Percentiles rank a stretch among this genome's conserved stretches.
These are phyloP conservation scores for Mythimna lalbum DNA, from an alignment of 2,888 invertebrate genomes.

Conservation along the genomic window DNA sequence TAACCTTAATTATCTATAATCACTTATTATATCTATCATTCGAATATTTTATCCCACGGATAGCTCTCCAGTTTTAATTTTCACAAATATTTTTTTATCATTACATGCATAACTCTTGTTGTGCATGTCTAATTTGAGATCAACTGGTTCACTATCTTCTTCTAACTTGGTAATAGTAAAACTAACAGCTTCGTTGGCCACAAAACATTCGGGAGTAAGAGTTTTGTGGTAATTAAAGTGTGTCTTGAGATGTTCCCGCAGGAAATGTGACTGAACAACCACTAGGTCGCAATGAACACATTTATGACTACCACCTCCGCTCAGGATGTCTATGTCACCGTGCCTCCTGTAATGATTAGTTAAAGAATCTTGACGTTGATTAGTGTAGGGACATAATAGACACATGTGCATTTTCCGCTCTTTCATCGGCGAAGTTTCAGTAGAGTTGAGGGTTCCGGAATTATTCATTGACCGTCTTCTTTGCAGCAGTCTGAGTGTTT, in stretches of 20 bases:
- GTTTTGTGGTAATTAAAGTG: conserved; percentile 93
- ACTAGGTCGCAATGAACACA: conserved; percentile 96
- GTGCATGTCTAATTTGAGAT: conserved; percentile 83
- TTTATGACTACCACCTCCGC: conserved; percentile 91
- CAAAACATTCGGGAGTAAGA: conserved; percentile 91
- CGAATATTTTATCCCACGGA: conserved; percentile 71
- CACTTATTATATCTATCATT: conserved; percentile 38
- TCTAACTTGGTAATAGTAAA: conserved; percentile 89
- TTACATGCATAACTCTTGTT: conserved; percentile 72
- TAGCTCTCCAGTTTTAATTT: conserved; percentile 85
- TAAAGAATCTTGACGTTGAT: conserved; percentile 93
- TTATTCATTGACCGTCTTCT: conserved; percentile 86
- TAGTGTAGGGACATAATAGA: conserved; percentile 95
- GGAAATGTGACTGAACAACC: conserved; percentile 93
- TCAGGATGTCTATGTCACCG: conserved; percentile 89
- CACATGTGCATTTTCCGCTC: conserved; percentile 93
- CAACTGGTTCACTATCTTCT: conserved; percentile 77
- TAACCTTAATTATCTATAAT: conserved; percentile 36
- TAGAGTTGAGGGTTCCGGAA: conserved; percentile 74
- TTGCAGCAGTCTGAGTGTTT: conserved; percentile 91
- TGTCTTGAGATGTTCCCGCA: conserved; percentile 95
- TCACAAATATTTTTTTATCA: conserved; percentile 84
- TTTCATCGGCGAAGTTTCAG: conserved; percentile 87
- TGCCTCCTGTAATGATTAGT: conserved; percentile 95
- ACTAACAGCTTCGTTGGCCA: conserved; percentile 91